Evolutionary conservation across 2,888 invertebrate genomes (phyloP).

Genomic region (Vannuccia rotundouncinata): DNA sequence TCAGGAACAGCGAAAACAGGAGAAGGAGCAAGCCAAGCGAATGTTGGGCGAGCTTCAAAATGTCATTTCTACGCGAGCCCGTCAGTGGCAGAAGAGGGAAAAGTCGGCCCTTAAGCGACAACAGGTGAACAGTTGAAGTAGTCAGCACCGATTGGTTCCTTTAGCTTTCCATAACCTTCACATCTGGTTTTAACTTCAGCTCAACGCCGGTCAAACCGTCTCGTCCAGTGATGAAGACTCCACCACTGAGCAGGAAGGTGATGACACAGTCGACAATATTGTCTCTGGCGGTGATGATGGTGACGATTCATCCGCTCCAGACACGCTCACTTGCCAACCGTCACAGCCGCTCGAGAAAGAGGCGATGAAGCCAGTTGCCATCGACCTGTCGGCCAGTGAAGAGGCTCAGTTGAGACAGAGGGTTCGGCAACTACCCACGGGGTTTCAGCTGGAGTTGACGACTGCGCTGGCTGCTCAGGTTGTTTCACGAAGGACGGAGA

Average conservation of each 20-base stretch:
- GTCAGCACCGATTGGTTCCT: not conserved
- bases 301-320: too few relatives aligned
- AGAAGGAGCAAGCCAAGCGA: not conserved
- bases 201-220: too few relatives aligned
- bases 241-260: not conserved
- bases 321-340: too few relatives aligned
- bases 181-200: too few relatives aligned
- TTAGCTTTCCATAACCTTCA: not conserved
- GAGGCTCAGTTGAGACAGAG: not conserved
- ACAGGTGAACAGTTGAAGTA: not conserved
- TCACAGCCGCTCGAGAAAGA: not conserved
- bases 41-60: slow-evolving; percentile 23
- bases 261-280: not conserved
- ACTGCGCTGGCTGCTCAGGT: slow-evolving; percentile 27
- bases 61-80: slow-evolving; percentile 8
- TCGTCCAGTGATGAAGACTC: not conserved
- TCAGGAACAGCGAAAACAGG: not conserved
- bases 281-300: too few relatives aligned
- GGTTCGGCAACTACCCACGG: not conserved
- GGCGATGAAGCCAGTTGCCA: not conserved
- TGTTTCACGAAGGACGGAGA: slow-evolving; percentile 30
- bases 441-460: not conserved
- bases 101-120: slow-evolving; percentile 22
- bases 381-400: not conserved
- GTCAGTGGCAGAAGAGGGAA: slow-evolving; percentile 28